Conservation (phyloP, 2,888 invertebrate species). For the Protula sp. region DNA sequence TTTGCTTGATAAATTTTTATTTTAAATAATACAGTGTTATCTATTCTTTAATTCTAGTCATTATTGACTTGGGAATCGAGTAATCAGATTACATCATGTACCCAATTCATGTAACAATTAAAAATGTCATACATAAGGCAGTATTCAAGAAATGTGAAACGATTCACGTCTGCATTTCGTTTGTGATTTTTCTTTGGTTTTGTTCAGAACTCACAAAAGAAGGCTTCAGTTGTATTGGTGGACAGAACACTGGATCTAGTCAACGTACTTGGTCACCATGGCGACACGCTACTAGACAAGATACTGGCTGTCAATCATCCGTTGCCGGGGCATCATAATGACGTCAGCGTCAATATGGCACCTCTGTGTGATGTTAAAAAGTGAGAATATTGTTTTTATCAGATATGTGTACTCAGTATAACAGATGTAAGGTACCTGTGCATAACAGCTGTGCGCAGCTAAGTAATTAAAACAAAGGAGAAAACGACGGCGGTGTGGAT, state of each 20-base stretch:
- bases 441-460: no score
- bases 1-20: no score
- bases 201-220: slow-evolving; percentile 38
- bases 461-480: no score
- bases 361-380: slow-evolving; percentile 57
- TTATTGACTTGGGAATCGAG: no score
- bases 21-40: no score
- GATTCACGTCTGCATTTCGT: no score
- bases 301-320: slow-evolving; percentile 58
- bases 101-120: neutral
- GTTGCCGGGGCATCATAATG: slow-evolving; percentile 63
- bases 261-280: slow-evolving; percentile 61
- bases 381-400: neutral
- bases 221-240: slow-evolving; percentile 55
- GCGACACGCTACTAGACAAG: slow-evolving; percentile 63
- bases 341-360: slow-evolving; percentile 65
- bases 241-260: slow-evolving; percentile 66
- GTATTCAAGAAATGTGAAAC: no score
- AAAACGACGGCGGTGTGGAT: no score
- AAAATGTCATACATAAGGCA: neutral
- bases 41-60: no score
- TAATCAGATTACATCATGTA: no score
- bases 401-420: neutral
- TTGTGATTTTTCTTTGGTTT: neutral
- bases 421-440: no score